Percentiles rank a stretch among this genome's conserved stretches.
Conservation (phyloP, 2,113 vertebrate genomes). For the Pseudorectes ferrugineus region DNA sequence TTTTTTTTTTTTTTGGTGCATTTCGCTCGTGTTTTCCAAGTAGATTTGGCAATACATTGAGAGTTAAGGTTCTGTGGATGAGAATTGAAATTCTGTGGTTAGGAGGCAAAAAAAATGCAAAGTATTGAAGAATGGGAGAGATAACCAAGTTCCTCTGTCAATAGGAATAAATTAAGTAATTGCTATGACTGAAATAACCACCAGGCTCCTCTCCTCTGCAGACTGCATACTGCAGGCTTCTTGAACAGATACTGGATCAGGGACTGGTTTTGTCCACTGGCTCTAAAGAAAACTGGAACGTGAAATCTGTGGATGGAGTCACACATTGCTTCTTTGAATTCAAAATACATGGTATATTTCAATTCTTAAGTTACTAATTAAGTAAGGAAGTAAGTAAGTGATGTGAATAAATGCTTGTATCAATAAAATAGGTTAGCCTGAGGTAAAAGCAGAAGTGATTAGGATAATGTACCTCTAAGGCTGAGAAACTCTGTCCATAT, state of each 20-base stretch:
- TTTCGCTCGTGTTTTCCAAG: neutral
- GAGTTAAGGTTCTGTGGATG: neutral
- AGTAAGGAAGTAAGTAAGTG: neutral
- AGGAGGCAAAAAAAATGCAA: neutral
- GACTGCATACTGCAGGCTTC: neutral
- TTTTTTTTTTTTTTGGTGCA: neutral
- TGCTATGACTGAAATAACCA: neutral
- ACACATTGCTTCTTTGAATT: neutral
- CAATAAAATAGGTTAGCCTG: neutral
- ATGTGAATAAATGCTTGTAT: neutral
- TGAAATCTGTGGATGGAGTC: neutral
- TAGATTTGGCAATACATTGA: neutral
- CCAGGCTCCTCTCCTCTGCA: neutral
- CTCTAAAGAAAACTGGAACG: neutral
- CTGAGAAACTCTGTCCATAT: neutral
- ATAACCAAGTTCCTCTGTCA: neutral
- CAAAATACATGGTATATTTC: neutral
- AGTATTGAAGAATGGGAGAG: neutral
- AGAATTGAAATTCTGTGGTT: neutral
- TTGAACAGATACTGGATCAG: neutral
- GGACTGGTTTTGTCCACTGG: neutral
- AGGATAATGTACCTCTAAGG: neutral
- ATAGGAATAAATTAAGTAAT: neutral
- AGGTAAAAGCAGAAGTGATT: neutral
- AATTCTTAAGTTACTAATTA: neutral